A percentile compares a stretch with the other conserved stretches of the same genome.
These are phyloP conservation scores for Terrapene triunguis DNA, from an alignment of 2,113 vertebrate species.

Conservation along the genomic window DNA sequence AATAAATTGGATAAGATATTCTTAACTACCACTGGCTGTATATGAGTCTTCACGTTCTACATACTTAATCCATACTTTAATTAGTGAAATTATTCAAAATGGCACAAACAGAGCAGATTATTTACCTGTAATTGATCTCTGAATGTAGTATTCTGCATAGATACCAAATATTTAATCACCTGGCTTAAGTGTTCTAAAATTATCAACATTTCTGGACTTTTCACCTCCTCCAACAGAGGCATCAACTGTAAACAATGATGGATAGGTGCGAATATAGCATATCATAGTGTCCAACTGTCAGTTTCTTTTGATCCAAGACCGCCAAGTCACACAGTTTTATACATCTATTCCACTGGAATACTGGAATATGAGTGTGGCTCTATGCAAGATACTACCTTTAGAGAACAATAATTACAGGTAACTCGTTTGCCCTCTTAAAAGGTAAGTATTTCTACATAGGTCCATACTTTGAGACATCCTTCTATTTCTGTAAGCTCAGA, in stretches of 20 bases:
- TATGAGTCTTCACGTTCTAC: not conserved
- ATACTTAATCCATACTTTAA: not conserved
- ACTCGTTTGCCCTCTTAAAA: slow-evolving; percentile 11
- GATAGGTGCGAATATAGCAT: not conserved
- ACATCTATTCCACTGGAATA: not conserved
- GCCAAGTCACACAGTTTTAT: not conserved
- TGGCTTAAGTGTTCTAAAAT: not conserved
- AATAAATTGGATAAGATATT: not conserved
- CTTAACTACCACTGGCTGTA: not conserved
- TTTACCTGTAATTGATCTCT: not conserved
- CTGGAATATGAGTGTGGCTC: not conserved
- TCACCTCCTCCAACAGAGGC: not conserved
- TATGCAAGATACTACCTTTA: not conserved
- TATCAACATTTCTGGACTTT: not conserved
- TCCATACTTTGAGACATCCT: slow-evolving; percentile 6
- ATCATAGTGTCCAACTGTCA: not conserved
- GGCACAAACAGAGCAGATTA: not conserved
- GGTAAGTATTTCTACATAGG: slow-evolving; percentile 16
- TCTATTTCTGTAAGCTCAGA: not conserved
- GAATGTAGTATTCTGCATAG: not conserved
- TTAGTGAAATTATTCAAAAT: not conserved
- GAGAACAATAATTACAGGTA: not conserved
- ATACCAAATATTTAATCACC: not conserved
- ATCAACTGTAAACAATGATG: slow-evolving; percentile 4
- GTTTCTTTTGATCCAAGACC: not conserved